Conservation (phyloP, 2,888 invertebrate genomes). For the Pammene fasciana region DNA sequence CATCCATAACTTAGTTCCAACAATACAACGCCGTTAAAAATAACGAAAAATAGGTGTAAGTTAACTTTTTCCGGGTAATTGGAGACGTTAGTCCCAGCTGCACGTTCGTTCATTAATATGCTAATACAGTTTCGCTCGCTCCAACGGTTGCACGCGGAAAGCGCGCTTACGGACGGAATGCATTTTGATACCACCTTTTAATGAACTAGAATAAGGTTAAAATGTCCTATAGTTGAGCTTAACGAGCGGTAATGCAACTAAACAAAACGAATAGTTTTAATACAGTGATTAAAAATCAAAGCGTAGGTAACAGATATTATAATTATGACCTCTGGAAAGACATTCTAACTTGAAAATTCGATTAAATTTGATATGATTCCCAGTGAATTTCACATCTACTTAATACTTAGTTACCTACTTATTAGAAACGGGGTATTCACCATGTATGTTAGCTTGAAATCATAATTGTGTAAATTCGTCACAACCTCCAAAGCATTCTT, state of each 20-base stretch:
- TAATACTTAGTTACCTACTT: too few relatives aligned
- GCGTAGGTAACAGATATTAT: too few relatives aligned
- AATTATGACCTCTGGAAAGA: too few relatives aligned
- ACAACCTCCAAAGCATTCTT: too few relatives aligned
- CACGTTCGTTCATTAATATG: constrained; percentile 46
- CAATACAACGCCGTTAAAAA: constrained; percentile 1
- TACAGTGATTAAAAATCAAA: too few relatives aligned
- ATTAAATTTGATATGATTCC: too few relatives aligned
- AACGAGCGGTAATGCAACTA: not conserved
- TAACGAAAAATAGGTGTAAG: constrained; percentile 38
- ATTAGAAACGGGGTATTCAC: too few relatives aligned
- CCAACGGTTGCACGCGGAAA: constrained; percentile 41
- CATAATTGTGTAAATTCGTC: too few relatives aligned
- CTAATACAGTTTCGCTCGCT: constrained; percentile 43
- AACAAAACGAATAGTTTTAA: too few relatives aligned
- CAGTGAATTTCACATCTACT: too few relatives aligned
- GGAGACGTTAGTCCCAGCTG: constrained; percentile 39
- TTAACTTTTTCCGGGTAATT: constrained; percentile 41
- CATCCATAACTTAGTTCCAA: not conserved
- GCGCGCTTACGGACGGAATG: constrained; percentile 20
- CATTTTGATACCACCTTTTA: constrained; percentile 33
- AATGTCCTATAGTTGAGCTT: constrained; percentile 4
- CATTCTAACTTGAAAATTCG: too few relatives aligned
- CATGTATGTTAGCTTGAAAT: too few relatives aligned
- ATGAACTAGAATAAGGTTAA: constrained; percentile 1